phyloP scores from a whole-genome alignment of 1,140 invertebrate genomes.

The Tribolium castaneum region DNA sequence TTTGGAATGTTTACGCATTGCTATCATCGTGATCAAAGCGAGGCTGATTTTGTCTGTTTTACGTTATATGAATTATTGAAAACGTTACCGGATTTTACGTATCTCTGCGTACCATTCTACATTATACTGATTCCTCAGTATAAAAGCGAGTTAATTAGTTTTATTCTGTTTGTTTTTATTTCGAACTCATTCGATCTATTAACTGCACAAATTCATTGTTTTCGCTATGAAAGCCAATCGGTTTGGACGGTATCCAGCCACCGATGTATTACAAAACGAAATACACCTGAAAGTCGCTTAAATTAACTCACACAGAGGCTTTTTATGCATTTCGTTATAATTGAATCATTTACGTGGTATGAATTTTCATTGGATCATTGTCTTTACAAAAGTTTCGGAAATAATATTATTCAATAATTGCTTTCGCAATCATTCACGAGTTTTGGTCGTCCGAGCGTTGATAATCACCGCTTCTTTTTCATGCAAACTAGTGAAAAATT shows the following conservation, averaged over 20 bases:
- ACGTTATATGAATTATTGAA: conserved; percentile 43
- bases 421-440: background rate
- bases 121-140: conserved; percentile 30
- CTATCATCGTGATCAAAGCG: conserved; percentile 46
- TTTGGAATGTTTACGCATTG: conserved; percentile 46
- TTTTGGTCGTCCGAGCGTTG: background rate
- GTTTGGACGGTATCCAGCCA: background rate
- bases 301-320: conserved; percentile 17
- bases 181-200: conserved; percentile 18
- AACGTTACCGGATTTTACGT: conserved; percentile 35
- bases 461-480: background rate
- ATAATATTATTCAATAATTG: conserved; percentile 19
- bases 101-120: conserved; percentile 33
- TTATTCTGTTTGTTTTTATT: conserved; percentile 33
- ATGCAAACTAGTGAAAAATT: conserved; percentile 10
- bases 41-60: conserved; percentile 39
- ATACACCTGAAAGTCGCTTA: conserved; percentile 22
- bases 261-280: conserved; percentile 12
- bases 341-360: conserved; percentile 21
- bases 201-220: conserved; percentile 10
- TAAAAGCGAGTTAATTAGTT: conserved; percentile 34
- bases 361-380: conserved; percentile 17
- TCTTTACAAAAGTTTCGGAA: background rate
- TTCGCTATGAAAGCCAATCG: conserved; percentile 25
- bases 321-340: conserved; percentile 28